Evolutionary conservation across 2,888 invertebrate species (phyloP), one percentile per base, ranked within the genome.

Genomic region (Netelia fuscicornis): DNA sequence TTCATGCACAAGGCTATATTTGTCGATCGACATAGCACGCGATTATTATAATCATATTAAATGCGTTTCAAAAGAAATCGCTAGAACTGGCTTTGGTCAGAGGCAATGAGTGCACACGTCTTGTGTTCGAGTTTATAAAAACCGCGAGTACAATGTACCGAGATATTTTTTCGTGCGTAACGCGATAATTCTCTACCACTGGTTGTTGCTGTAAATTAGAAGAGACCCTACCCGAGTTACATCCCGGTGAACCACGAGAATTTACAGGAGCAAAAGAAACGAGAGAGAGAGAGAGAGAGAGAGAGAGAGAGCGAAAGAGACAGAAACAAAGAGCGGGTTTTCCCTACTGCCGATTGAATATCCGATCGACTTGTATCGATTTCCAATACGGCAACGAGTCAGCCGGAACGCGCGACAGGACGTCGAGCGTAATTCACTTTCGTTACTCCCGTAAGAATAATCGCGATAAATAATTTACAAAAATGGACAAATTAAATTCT

Each of bases 101-200:
- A 13, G 64, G 56, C 58, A 44, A 60, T 60, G 25, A 67, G 58
- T 60, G 20, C 56, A 64, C 54, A n/a, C 54, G 52, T 52, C 52
- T 54, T 54, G 30, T 30, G 30, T 30, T 30, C 52, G 54, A 54
- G 62, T n/a, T 13, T 17, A 54, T 0, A 54, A n/a, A 54, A 79
- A 71, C 62, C 23, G 44, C 52, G 62, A 58, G 72, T 81, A 79
- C 74, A 78, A 82, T 65, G 70, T 85, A 71, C 78, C 70, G 78
- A 62, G 81, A 74, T 81, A 77, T 60, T 81, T 78, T 82, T 70
- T 78, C 81, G 78, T 74, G 78, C 78, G 78, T 85, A 82, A 79
- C 78, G 68, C 20, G 60, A 30, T 60, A 65, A 72, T 76, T 72
- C 74, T 70, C 52, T 20, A 44, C 62, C 23, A 42, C 62, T 42